A percentile compares a stretch with the other conserved stretches of the same genome.
phyloP scores from a whole-genome alignment of 2,113 vertebrate species.

The Campylorhamphus procurvoides region DNA sequence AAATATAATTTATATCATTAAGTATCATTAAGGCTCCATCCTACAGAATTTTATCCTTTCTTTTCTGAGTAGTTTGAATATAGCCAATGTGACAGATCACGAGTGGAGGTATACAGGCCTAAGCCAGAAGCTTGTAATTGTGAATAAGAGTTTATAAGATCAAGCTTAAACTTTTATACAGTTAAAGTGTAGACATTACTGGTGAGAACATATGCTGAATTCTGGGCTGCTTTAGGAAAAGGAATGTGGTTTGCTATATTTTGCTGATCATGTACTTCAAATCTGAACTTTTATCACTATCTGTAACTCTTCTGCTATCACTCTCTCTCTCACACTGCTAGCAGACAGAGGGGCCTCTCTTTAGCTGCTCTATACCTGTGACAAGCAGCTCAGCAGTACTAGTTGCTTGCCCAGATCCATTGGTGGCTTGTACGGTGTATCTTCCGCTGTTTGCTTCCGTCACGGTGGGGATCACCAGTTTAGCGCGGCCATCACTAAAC shows the following conservation, averaged over 20 bases:
- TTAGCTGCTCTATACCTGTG: constrained; percentile 78
- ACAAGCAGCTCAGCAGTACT: constrained; percentile 97
- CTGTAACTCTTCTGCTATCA: not conserved
- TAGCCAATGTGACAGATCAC: not conserved
- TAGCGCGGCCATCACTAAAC: constrained; percentile 98
- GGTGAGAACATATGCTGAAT: not conserved
- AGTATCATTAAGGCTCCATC: not conserved
- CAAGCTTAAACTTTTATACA: not conserved
- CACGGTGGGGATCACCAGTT: constrained; percentile 91
- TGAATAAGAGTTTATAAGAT: not conserved
- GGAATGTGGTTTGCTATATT: not conserved
- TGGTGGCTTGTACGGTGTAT: constrained; percentile 95
- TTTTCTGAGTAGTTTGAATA: not conserved
- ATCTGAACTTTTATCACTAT: not conserved
- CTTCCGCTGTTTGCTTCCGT: constrained; percentile 91
- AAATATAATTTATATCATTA: not conserved
- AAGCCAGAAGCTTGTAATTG: not conserved
- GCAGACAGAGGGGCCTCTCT: not conserved
- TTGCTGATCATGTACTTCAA: not conserved
- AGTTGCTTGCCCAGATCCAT: constrained; percentile 96
- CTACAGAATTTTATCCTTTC: not conserved
- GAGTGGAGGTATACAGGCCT: not conserved
- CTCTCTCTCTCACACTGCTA: not conserved
- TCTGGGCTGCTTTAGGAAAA: not conserved
- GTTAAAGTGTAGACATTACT: not conserved